A percentile compares a stretch with the other conserved stretches of the same genome.
Evolutionary conservation across 2,113 vertebrate genomes (phyloP).

Genomic region (Oryzias melastigma): DNA sequence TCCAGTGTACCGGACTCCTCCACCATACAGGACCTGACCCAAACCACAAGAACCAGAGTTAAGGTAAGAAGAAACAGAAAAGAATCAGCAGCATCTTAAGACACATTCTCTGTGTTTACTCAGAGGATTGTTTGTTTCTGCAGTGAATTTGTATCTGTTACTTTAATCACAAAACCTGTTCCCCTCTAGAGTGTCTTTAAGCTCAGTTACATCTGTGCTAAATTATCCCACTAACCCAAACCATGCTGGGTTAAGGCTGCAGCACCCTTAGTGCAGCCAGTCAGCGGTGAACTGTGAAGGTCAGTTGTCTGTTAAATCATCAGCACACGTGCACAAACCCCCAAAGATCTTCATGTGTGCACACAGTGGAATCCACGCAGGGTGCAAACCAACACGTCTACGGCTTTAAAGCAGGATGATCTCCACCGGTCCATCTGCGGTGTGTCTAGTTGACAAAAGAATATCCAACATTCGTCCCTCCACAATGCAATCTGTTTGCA

Average conservation of each 20-base stretch:
- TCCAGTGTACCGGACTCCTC: slow-evolving; percentile 96
- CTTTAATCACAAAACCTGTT: no score
- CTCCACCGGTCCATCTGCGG: no score
- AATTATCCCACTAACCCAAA: slow-evolving; percentile 41
- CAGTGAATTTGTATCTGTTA: no score
- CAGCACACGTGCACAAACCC: background rate
- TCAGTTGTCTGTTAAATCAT: background rate
- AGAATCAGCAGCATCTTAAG: background rate
- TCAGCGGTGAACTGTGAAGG: background rate
- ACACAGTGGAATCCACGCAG: background rate
- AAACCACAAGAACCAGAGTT: slow-evolving; percentile 49
- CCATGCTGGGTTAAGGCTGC: slow-evolving; percentile 58
- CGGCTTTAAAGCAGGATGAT: no score
- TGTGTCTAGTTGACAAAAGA: no score
- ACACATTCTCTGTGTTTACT: no score
- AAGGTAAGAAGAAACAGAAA: background rate
- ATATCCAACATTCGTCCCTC: no score
- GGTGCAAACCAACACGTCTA: slow-evolving; percentile 22
- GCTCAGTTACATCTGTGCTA: slow-evolving; percentile 41
- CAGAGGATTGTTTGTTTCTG: no score
- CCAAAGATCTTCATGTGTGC: background rate
- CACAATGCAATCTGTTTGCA: no score
- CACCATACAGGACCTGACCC: slow-evolving; percentile 95
- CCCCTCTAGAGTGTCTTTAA: no score
- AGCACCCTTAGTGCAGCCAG: slow-evolving; percentile 7